Base-by-base conservation (phyloP, 2,797 vertebrate species). In the Sebastolobus alascanus region DNA sequence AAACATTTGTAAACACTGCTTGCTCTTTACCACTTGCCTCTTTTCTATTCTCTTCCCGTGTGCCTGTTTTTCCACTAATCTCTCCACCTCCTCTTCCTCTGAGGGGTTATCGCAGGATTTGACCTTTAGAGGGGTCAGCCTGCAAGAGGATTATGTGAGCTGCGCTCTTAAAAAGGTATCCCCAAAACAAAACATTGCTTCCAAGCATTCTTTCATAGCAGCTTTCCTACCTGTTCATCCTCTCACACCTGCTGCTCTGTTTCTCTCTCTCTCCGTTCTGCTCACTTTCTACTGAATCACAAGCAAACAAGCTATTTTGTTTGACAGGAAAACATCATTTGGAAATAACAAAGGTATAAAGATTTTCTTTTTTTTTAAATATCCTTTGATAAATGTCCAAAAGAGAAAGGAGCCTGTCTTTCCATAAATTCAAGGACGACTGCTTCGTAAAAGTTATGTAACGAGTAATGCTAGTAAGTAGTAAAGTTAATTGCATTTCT, bases 121-220 rank as follows among this genome's bases (percentile, higher is more conserved):
- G 66, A 80, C 82, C 77, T 59, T 20, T 14, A 13, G 3, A 33
- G 12, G 5, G 38, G 58, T 63, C 76, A 8, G 27, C 38, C 40
- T 65, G 52, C 31, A 4, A 8, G 55, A 67, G 14, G 27, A 58
- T 11, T 35, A 14, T 50, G 52, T 77, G 80, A 70, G 59, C 59
- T 59, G 70, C 11, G 25, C 16, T 46, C 22, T 11, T 60, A 33
- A 64, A 56, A n/a, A 66, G 46, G 22, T 16, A 61, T 33, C 27
- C 16, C 2, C 9, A 1, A 43, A 55, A 65, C 38, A 25, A 50
- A 60, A 54, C 16, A 25, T 18, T 46, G 12, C 29, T 14, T 66
- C 43, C n/a, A 20, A 40, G 11, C 50, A 66, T 50, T 29, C 1
- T 14, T 29, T 54, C 22, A 22, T 1, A 29, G 50, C 35, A 68